These are phyloP conservation scores for Sitta carolinensis DNA, from an alignment of 2,797 vertebrate species.

Conservation along the genomic window DNA sequence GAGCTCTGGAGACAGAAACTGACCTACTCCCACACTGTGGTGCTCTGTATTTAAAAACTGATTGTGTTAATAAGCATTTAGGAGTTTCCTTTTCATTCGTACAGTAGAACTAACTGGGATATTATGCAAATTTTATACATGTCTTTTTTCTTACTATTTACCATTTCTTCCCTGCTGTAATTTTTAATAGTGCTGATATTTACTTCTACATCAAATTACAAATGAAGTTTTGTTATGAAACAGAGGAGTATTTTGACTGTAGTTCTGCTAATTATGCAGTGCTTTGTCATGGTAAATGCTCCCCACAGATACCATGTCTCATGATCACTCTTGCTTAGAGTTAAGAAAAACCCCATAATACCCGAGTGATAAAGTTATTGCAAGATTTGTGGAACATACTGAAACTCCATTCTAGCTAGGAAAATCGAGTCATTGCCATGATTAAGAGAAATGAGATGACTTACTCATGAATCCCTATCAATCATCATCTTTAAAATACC, in stretches of 20 bases:
- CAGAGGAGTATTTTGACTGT: not conserved
- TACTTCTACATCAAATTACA: not conserved
- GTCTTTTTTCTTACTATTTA: not conserved
- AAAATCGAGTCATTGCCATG: not conserved
- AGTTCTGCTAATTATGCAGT: not conserved
- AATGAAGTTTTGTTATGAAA: not conserved
- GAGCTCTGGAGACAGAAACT: not conserved
- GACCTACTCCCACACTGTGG: not conserved
- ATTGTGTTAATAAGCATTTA: not conserved
- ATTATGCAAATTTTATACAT: not conserved
- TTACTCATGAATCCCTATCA: not conserved
- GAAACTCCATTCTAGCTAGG: not conserved
- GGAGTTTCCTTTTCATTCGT: not conserved
- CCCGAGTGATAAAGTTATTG: not conserved
- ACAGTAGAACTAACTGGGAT: not conserved
- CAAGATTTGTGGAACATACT: not conserved
- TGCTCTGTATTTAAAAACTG: not conserved
- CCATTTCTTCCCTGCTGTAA: not conserved
- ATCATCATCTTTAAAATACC: not conserved
- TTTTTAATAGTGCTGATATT: not conserved
- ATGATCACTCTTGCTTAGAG: not conserved
- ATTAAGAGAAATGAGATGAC: not conserved
- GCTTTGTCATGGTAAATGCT: constrained; percentile 5
- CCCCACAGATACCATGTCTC: not conserved
- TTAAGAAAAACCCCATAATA: not conserved